Percentiles rank a stretch among this genome's conserved stretches.
Evolutionary conservation across 2,113 vertebrate genomes (phyloP).

Genomic region (Carettochelys insculpta): DNA sequence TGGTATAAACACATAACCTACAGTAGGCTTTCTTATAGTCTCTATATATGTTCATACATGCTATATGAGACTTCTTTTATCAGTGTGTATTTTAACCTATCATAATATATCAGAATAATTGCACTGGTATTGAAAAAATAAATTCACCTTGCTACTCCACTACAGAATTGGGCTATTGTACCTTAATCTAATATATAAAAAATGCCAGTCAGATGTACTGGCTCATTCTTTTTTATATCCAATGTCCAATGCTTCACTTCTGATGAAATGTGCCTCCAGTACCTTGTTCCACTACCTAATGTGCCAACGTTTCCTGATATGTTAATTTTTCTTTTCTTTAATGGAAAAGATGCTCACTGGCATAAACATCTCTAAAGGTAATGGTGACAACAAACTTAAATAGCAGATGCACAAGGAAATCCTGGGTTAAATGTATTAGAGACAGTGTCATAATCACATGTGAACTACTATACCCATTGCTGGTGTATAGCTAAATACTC

Average conservation of each 20-base stretch:
- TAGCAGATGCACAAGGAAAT: constrained; percentile 46
- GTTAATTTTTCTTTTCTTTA: constrained; percentile 65
- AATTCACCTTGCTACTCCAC: constrained; percentile 33
- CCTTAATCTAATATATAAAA: constrained; percentile 44
- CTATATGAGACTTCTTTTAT: not conserved
- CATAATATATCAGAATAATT: constrained; percentile 45
- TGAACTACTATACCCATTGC: constrained; percentile 34
- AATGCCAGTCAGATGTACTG: constrained; percentile 42
- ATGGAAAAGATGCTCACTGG: constrained; percentile 40
- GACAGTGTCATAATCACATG: constrained; percentile 28
- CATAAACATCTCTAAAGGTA: constrained; percentile 51
- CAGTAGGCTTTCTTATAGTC: constrained; percentile 18
- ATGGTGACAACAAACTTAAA: constrained; percentile 40
- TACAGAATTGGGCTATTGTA: constrained; percentile 10
- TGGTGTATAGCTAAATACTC: not conserved
- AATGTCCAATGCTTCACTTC: not conserved
- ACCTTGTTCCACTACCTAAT: constrained; percentile 57
- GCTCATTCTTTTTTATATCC: constrained; percentile 28
- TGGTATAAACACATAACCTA: constrained; percentile 29
- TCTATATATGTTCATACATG: constrained; percentile 24
- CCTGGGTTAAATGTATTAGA: constrained; percentile 43
- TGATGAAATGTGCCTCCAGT: constrained; percentile 59
- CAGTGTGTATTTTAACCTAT: constrained; percentile 5
- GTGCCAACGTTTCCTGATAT: constrained; percentile 58
- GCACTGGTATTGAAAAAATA: constrained; percentile 45